These are phyloP conservation scores for Hylomyscus alleni DNA, from an alignment of 2,797 vertebrate genomes.

Conservation along the genomic window DNA sequence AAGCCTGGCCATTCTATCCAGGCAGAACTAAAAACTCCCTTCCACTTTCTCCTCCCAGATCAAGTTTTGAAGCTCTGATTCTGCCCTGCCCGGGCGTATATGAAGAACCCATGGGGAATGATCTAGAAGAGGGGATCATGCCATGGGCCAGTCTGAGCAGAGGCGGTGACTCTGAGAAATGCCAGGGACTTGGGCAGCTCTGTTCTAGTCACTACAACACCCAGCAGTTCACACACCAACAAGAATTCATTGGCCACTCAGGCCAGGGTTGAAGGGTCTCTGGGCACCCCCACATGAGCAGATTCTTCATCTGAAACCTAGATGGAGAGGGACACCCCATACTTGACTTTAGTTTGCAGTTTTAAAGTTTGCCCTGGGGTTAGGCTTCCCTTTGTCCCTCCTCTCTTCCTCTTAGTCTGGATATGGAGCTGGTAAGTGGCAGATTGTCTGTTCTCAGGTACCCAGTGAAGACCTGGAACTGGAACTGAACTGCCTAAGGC, in stretches of 20 bases:
- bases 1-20: neutral
- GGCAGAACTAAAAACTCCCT: neutral
- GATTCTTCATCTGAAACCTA: neutral
- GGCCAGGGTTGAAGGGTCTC: neutral
- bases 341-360: neutral
- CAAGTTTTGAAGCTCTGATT: neutral
- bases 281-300: neutral
- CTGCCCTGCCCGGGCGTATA: neutral
- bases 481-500: neutral
- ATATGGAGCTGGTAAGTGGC: neutral
- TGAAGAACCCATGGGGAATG: neutral
- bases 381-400: neutral
- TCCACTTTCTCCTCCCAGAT: neutral
- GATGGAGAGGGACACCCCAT: neutral
- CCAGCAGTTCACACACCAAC: too few species aligned
- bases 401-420: neutral
- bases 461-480: neutral
- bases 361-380: constrained; percentile 40
- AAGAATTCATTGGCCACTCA: neutral
- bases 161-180: neutral
- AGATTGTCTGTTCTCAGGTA: neutral
- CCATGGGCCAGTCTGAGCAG: neutral
- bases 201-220: neutral
- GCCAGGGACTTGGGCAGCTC: neutral
- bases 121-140: neutral